phyloP scores from a whole-genome alignment of 2,888 invertebrate species.

The Athripsodes cinereus region DNA sequence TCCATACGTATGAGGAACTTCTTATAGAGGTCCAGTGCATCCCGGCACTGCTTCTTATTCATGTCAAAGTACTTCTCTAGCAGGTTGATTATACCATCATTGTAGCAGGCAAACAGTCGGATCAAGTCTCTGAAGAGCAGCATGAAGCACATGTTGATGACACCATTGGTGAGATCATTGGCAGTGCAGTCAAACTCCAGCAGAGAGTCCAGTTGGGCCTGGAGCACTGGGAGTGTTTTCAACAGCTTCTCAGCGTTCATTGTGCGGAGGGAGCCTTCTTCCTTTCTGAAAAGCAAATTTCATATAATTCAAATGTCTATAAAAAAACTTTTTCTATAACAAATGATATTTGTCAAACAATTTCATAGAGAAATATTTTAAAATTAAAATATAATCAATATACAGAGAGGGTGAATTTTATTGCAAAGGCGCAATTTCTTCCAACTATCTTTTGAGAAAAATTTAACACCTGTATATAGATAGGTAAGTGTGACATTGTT shows the following conservation, averaged over 20 bases:
- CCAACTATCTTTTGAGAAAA: neutral
- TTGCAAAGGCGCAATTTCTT: too few relatives aligned
- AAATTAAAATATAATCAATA: too few relatives aligned
- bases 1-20: constrained; percentile 98
- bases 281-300: constrained; percentile 61
- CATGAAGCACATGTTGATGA: constrained; percentile 99
- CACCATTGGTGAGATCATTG: constrained; percentile 95
- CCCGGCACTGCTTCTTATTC: constrained; percentile 98
- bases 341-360: too few relatives aligned
- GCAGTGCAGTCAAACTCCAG: constrained; percentile 96
- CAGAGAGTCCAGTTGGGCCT: constrained; percentile 90
- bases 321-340: too few relatives aligned
- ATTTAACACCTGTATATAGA: neutral
- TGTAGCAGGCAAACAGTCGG: constrained; percentile 97
- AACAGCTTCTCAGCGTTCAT: constrained; percentile 97
- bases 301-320: too few relatives aligned
- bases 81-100: constrained; percentile 98
- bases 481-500: neutral
- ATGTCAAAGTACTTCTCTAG: constrained; percentile 99
- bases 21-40: constrained; percentile 97
- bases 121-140: constrained; percentile 98
- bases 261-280: constrained; percentile 92
- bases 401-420: too few relatives aligned
- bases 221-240: constrained; percentile 93
- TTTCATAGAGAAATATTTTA: too few relatives aligned